phyloP scores from a whole-genome alignment of 2,113 vertebrate genomes.

The Helogale parvula region DNA sequence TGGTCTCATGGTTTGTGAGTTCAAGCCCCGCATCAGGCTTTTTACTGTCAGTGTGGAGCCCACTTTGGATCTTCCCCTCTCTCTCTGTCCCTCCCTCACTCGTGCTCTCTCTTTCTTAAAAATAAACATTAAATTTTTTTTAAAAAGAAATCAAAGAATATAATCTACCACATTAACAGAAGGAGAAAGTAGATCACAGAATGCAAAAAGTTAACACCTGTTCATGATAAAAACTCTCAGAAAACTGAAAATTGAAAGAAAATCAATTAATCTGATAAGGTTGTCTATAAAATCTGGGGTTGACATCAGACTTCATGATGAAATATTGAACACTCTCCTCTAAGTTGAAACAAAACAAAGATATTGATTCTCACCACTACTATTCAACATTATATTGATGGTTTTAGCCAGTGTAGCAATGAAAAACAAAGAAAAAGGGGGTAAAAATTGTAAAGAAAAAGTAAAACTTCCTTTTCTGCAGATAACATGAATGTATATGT shows the following conservation, averaged over 20 bases:
- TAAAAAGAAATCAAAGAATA: background rate
- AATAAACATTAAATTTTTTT: background rate
- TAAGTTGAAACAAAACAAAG: background rate
- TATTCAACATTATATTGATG: background rate
- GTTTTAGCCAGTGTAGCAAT: background rate
- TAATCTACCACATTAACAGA: background rate
- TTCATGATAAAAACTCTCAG: background rate
- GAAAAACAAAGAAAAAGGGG: background rate
- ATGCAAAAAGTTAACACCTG: background rate
- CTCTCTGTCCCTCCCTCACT: too few relatives aligned
- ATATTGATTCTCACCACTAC: background rate
- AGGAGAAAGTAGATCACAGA: background rate
- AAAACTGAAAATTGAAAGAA: background rate
- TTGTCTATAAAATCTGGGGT: background rate
- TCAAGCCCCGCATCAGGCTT: too few relatives aligned
- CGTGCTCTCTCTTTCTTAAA: too few relatives aligned
- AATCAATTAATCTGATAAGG: background rate
- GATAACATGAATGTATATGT: background rate
- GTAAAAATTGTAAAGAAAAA: background rate
- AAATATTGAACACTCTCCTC: background rate
- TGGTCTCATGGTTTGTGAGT: too few relatives aligned
- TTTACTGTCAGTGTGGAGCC: rapidly evolving
- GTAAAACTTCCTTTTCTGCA: background rate
- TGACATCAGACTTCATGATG: background rate
- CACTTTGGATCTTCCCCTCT: too few relatives aligned